Conservation (phyloP, 2,113 vertebrate species). For the Syrrhaptes paradoxus region DNA sequence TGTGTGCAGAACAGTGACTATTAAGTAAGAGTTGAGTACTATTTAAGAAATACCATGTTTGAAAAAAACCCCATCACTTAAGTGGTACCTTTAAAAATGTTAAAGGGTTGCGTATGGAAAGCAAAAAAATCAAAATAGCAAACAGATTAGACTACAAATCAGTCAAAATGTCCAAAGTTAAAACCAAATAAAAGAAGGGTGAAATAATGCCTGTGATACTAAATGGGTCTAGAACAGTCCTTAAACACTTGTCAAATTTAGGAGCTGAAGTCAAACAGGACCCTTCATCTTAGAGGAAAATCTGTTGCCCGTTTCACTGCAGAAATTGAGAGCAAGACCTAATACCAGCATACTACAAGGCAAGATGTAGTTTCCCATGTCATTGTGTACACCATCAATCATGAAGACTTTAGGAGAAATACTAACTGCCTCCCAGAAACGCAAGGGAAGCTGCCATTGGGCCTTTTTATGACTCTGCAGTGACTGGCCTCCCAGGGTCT, state of each 20-base stretch:
- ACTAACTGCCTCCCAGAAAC: not conserved
- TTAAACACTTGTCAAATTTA: not conserved
- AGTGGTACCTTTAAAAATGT: not conserved
- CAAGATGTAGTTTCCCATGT: not conserved
- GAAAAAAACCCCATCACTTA: not conserved
- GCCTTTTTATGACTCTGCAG: not conserved
- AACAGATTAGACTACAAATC: not conserved
- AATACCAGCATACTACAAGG: not conserved
- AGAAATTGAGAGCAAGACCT: not conserved
- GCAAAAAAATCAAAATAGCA: not conserved
- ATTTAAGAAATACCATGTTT: not conserved
- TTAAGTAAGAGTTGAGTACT: not conserved
- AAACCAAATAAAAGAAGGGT: not conserved
- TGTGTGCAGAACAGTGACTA: not conserved
- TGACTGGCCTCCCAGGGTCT: not conserved
- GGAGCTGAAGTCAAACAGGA: not conserved
- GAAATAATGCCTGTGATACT: not conserved
- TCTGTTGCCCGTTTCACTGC: not conserved
- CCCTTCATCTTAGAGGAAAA: not conserved
- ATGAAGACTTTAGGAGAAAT: not conserved
- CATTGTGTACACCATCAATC: accelerated
- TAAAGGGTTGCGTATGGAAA: not conserved
- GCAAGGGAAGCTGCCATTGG: not conserved
- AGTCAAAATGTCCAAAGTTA: not conserved
- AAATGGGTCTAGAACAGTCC: not conserved